Conservation (phyloP, 2,113 vertebrate genomes). For the Chitala chitala region DNA sequence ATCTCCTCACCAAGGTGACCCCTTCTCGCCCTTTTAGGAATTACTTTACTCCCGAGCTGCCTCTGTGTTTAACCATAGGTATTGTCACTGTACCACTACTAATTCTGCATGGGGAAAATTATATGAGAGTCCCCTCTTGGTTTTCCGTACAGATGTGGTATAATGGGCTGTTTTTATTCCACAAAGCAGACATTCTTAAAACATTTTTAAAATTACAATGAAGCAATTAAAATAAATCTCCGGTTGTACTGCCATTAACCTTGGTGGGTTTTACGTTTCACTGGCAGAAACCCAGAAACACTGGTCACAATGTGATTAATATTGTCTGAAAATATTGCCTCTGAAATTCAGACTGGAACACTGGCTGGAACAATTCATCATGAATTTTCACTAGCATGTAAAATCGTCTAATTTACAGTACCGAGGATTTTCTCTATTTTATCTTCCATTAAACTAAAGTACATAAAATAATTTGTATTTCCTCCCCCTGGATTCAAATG, state of each 20-base stretch:
- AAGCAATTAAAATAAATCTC: slow-evolving; percentile 68
- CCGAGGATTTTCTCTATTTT: neutral
- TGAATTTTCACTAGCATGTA: slow-evolving; percentile 6
- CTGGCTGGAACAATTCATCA: neutral
- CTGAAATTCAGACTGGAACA: slow-evolving; percentile 24
- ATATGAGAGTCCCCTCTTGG: slow-evolving; percentile 43
- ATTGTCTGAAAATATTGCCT: slow-evolving; percentile 46
- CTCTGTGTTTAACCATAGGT: slow-evolving; percentile 24
- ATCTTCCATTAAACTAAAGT: slow-evolving; percentile 13
- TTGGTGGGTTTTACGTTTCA: slow-evolving; percentile 51
- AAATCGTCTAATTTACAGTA: slow-evolving; percentile 4
- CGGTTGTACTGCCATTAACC: slow-evolving; percentile 62
- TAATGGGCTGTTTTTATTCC: slow-evolving; percentile 52
- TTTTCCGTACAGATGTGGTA: slow-evolving; percentile 49
- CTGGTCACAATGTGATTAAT: slow-evolving; percentile 54
- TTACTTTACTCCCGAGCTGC: slow-evolving; percentile 27
- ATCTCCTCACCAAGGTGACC: slow-evolving; percentile 15
- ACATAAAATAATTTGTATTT: neutral
- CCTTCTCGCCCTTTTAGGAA: slow-evolving; percentile 21
- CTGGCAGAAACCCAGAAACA: slow-evolving; percentile 41
- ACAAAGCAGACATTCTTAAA: slow-evolving; percentile 59
- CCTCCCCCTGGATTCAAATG: no score
- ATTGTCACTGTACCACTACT: slow-evolving; percentile 29
- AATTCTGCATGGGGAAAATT: slow-evolving; percentile 31
- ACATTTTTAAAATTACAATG: slow-evolving; percentile 52